Evolutionary conservation across 2,888 invertebrate genomes (phyloP).

Genomic region (Clanis bilineata): DNA sequence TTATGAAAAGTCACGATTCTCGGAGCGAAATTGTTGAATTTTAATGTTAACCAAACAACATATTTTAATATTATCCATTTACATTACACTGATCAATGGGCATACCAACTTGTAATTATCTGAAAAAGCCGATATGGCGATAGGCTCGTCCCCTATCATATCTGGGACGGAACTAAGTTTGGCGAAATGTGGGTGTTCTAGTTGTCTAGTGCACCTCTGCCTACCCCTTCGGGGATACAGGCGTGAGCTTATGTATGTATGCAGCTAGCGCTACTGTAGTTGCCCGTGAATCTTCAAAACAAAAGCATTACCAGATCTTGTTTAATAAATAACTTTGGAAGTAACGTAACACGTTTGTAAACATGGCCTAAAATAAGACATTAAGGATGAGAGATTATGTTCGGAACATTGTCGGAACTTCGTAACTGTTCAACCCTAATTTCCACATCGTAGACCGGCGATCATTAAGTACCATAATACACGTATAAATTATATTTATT

Average conservation of each 20-base stretch:
- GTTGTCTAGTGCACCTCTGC: no score
- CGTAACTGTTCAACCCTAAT: not conserved
- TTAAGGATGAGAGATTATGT: not conserved
- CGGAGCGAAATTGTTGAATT: not conserved
- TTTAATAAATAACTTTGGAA: not conserved
- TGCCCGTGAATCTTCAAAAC: no score
- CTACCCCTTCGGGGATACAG: no score
- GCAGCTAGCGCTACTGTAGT: no score
- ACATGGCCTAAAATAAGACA: not conserved
- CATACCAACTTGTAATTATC: no score
- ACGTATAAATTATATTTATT: conserved; percentile 7
- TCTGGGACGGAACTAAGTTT: no score
- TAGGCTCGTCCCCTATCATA: no score
- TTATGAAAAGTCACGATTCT: not conserved
- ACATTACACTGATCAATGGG: no score
- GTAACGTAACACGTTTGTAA: conserved; percentile 18
- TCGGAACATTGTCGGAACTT: not conserved
- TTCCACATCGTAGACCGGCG: not conserved
- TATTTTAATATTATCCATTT: no score
- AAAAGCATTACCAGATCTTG: not conserved
- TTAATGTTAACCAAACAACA: not conserved
- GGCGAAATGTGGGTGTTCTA: no score
- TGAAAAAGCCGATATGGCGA: no score
- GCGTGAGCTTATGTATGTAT: no score
- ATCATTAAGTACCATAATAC: not conserved